Evolutionary conservation across 2,113 vertebrate genomes (phyloP), one percentile per base, ranked within the genome.

Genomic region (Calcarius ornatus): DNA sequence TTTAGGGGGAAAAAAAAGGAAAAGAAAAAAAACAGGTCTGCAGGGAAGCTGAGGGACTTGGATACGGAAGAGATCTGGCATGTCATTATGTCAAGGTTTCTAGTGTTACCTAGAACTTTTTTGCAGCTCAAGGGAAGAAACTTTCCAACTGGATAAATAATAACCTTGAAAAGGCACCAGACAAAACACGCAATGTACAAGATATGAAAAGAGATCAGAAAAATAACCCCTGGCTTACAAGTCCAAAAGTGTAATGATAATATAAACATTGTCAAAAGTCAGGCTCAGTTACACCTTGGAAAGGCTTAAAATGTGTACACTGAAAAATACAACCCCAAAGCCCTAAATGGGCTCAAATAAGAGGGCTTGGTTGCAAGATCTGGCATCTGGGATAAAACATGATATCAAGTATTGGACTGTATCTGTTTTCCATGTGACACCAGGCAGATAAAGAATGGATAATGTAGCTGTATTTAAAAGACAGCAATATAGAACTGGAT

Each of bases 51-150:
- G 64, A 77, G 51, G 47, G 42, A 77, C 63, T 83, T 54, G 14
- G 47, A 66, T 54, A 37, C 40, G 68, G 71, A 83, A 95, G 82
- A 94, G 60, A 96, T 92, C 86, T 90, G 71, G 64, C 60, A 61
- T 95, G 94, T 88, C 88, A 66, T 93, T 81, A 59, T 92, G 90
- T 93, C 92, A 94, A 88, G 81, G 48, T 86, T 91, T 94, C 92
- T 88, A 69, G 85, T 79, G 68, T 64, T 94, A 93, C 75, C 92
- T 93, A 69, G 71, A 95, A 95, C 86, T 77, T 73, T 90, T 93
- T 77, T 78, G 54, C 79, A 86, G 90, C 92, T 96, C 71, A 88
- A 76, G 94, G 90, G 86, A 90, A 97, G 71, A 94, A 94, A 96
- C 71, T 90, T 94, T 96, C 90, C 79, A 70, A 70, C 54, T 59